Conservation (phyloP, 23 tunicate species). For the Trididemnum miniatum region DNA sequence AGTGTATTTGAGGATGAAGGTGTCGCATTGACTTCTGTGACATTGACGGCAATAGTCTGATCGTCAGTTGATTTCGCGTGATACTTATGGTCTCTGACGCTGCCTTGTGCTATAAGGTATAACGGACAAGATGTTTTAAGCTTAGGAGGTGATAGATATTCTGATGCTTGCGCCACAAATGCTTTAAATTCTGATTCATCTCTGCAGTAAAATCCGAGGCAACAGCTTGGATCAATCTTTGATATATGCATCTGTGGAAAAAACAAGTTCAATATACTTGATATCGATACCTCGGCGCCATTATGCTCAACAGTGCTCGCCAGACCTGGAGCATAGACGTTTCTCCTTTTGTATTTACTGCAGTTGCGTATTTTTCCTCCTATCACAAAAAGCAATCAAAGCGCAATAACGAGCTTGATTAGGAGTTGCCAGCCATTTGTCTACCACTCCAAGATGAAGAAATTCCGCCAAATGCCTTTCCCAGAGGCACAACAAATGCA, state of each 20-base stretch:
- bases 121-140: constrained; percentile 55
- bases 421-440: too few relatives aligned
- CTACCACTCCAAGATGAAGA: too few relatives aligned
- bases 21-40: background rate
- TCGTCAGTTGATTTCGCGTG: background rate
- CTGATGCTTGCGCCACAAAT: constrained; percentile 37
- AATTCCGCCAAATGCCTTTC: too few relatives aligned
- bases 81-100: constrained; percentile 45
- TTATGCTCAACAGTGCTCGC: too few relatives aligned
- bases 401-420: too few relatives aligned
- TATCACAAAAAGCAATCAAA: too few relatives aligned
- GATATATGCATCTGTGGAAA: constrained; percentile 43
- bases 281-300: too few relatives aligned
- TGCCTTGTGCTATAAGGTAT: constrained; percentile 57
- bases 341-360: too few relatives aligned
- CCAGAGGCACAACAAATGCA: too few relatives aligned
- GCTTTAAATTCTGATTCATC: constrained; percentile 55
- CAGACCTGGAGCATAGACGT: too few relatives aligned
- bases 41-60: background rate
- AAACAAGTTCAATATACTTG: too few relatives aligned
- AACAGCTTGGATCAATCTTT: constrained; percentile 90
- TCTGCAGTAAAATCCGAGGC: constrained; percentile 82
- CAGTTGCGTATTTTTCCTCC: too few relatives aligned
- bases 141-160: constrained; percentile 30
- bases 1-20: background rate